Base-by-base conservation (phyloP, 2,888 invertebrate species). In the Scelioninae gen. 1 region DNA sequence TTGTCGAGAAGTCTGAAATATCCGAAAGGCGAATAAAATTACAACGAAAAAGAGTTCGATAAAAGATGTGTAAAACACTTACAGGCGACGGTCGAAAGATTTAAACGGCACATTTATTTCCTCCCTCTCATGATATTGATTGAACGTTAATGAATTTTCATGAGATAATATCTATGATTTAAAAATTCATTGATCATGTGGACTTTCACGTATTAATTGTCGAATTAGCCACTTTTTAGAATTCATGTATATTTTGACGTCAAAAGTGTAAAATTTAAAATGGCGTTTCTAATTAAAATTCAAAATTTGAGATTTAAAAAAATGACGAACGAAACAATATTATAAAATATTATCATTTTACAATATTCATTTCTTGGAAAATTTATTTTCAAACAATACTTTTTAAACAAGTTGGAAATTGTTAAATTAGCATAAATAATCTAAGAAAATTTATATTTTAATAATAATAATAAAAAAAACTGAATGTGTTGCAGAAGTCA, bases 51-150 rank as follows among this genome's bases (percentile, higher is more conserved):
- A 66, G 74, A 62, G 63, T 53, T 49, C 53, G 83, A 83, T 79
- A 83, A 79, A 83, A 68, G 79, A 83, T 79, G 83, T 76, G 83
- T 83, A 69, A 76, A 79, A 79, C 83, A 83, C 78, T 78, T 75
- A 69, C 51, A 71, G 71, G 66, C 79, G 79, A 76, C 79, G 71
- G 55, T 45, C 49, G 58, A 49, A 68, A 83, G 79, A 83, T 79
- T 76, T 75, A 79, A 83, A 58, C 58, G 78, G 75, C 78, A 75
- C 79, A 60, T 79, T 79, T 83, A 83, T 83, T 83, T 63, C 66
- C 79, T 80, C 72, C 51, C 53, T 68, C 72, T 43, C 56, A 53
- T 45, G 43, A 69, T 51, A 34, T 55, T 72, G 65, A 68, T 76
- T 63, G 34, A 45, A 47, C 43, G 53, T 71, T 80, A 71, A 83